phyloP scores from a whole-genome alignment of 2,113 vertebrate species.

The Scatophagus argus region DNA sequence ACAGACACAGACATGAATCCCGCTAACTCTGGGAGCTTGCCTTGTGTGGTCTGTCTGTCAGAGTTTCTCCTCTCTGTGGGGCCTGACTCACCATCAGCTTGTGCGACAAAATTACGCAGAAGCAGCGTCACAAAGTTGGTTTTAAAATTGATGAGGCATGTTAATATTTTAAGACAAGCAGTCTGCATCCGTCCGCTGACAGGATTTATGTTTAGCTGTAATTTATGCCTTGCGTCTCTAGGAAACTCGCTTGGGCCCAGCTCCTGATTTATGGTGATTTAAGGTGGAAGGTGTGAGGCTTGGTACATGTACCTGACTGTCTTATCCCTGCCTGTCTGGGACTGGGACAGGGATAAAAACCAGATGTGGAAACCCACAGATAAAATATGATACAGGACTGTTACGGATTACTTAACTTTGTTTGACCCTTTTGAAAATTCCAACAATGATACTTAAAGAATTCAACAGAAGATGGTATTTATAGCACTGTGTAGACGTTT shows the following conservation, averaged over 20 bases:
- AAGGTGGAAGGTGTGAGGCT: slow-evolving; percentile 56
- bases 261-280: slow-evolving; percentile 64
- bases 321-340: slow-evolving; percentile 43
- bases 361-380: slow-evolving; percentile 54
- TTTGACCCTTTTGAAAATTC: slow-evolving; percentile 36
- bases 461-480: slow-evolving; percentile 31
- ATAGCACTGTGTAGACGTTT: slow-evolving; percentile 27
- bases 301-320: slow-evolving; percentile 38
- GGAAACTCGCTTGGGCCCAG: slow-evolving; percentile 50
- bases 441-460: slow-evolving; percentile 22
- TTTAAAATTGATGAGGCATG: slow-evolving; percentile 74
- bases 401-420: slow-evolving; percentile 22
- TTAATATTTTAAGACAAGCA: slow-evolving; percentile 77
- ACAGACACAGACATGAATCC: slow-evolving; percentile 37
- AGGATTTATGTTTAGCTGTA: slow-evolving; percentile 75
- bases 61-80: slow-evolving; percentile 42
- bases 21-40: neutral
- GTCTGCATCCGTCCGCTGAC: slow-evolving; percentile 60
- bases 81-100: slow-evolving; percentile 62
- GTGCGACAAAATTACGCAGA: slow-evolving; percentile 72
- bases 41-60: slow-evolving; percentile 58
- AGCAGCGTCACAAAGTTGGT: slow-evolving; percentile 65
- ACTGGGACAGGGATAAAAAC: slow-evolving; percentile 57
- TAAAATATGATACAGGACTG: slow-evolving; percentile 43
- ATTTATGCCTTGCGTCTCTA: slow-evolving; percentile 63